These are phyloP conservation scores for Catostomus latipinnis DNA, from an alignment of 2,797 vertebrate genomes.

Conservation along the genomic window DNA sequence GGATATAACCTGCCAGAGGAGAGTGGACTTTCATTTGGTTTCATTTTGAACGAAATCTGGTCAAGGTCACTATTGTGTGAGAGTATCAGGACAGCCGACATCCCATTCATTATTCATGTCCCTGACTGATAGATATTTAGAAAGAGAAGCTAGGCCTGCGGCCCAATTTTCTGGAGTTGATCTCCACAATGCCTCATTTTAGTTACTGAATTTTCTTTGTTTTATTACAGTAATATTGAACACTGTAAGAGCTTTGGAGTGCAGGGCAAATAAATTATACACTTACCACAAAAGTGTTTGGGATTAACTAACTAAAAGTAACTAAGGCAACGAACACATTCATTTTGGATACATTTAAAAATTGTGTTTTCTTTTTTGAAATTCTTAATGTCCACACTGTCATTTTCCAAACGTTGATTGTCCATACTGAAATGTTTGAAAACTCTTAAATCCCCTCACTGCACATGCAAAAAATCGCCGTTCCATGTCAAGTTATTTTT, in stretches of 20 bases:
- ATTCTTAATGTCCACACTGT: too few species aligned
- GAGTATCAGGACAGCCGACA: slow-evolving; percentile 38
- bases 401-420: too few species aligned
- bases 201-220: not conserved
- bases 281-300: too few species aligned
- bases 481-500: too few species aligned
- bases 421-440: too few species aligned
- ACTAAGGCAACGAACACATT: too few species aligned
- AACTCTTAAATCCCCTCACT: too few species aligned
- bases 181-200: not conserved
- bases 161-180: slow-evolving; percentile 26
- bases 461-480: too few species aligned
- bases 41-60: slow-evolving; percentile 43
- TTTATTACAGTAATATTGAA: not conserved
- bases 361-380: too few species aligned
- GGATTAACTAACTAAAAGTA: too few species aligned
- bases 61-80: slow-evolving; percentile 41
- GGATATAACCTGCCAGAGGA: not conserved
- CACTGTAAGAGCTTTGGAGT: not conserved
- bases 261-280: not conserved
- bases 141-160: slow-evolving; percentile 21
- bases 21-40: slow-evolving; percentile 23
- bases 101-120: slow-evolving; percentile 54
- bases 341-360: too few species aligned
- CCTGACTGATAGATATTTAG: slow-evolving; percentile 27